Evolutionary conservation across 2,113 vertebrate genomes (phyloP).

Genomic region (Urocolius indicus): DNA sequence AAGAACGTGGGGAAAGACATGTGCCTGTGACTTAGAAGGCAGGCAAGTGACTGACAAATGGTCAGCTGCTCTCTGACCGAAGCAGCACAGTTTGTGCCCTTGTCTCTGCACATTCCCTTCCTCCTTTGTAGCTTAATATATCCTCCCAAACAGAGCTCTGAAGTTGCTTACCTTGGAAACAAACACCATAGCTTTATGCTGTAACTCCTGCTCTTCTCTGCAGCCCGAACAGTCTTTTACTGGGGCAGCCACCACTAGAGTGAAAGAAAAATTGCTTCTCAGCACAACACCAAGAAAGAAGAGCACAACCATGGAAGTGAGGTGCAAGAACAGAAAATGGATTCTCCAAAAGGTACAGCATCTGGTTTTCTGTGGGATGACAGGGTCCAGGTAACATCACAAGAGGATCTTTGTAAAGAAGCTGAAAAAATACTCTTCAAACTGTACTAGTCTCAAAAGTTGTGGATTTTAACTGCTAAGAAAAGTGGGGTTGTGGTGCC

Average conservation of each 20-base stretch:
- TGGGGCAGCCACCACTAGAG: not conserved
- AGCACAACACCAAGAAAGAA: not conserved
- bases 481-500: not conserved
- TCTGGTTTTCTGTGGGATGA: not conserved
- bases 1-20: not conserved
- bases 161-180: not conserved
- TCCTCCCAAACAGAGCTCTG: rapidly evolving
- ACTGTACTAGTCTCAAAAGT: not conserved
- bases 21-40: not conserved
- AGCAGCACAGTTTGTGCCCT: not conserved
- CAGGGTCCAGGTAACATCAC: not conserved
- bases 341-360: not conserved
- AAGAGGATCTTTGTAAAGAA: not conserved
- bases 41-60: not conserved
- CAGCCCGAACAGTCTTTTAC: not conserved
- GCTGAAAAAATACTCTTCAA: not conserved
- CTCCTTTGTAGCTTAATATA: rapidly evolving
- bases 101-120: no score
- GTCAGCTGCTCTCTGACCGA: not conserved
- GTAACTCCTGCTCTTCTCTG: not conserved
- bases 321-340: not conserved
- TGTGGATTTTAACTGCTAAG: not conserved
- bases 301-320: not conserved
- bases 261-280: not conserved
- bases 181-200: not conserved